Base-by-base conservation (phyloP, 2,888 invertebrate genomes). In the Eupithecia centaureata region DNA sequence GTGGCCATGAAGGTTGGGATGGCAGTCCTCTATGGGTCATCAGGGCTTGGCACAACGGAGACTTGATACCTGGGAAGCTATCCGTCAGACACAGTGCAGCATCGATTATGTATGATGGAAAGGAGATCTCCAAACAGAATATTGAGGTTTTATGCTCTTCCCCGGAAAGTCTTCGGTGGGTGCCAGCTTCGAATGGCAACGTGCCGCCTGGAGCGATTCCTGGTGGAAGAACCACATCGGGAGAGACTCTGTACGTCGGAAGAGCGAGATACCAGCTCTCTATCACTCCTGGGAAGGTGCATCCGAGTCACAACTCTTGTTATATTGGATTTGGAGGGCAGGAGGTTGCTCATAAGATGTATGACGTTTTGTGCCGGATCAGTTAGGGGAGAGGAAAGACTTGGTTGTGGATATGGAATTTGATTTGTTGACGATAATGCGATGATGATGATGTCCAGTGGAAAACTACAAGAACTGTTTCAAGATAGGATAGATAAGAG, bases 251-350 rank as follows among this genome's bases (percentile, higher is more conserved):
- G 18, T 95, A 94, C 76, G 90, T 95, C 0, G 95, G 94, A 0
- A 87, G 95, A 72, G 94, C 94, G 0, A 85, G 89, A 42, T 94
- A 95, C 78, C 94, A 94, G 79, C 87, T 94, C 10, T 94, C 94
- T 0, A 82, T 94, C 10, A 93, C 95, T 5, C 94, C 95, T 2
- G 95, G 95, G 12, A 95, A 95, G 77, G 84, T 95, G 7, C 91
- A 92, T 4, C 92, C 92, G 0, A 90, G 90, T 63, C 90, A 90
- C 61, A 85, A 87, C 33, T 79, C 85, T 12, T 92, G 92, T 63
- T 92, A 90, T 67, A 93, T 93, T 10, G 86, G 86, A 0, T 92
- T 93, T 64, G 88, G 82, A 13, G 93, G 93, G 0, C 80, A 83
- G 1, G 93, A 93, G 75, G 88, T 92, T 0, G 80, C 90, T 0